Base-by-base conservation (phyloP, 92 coral and sea anemone species). In the Pocillopora meandrina region DNA sequence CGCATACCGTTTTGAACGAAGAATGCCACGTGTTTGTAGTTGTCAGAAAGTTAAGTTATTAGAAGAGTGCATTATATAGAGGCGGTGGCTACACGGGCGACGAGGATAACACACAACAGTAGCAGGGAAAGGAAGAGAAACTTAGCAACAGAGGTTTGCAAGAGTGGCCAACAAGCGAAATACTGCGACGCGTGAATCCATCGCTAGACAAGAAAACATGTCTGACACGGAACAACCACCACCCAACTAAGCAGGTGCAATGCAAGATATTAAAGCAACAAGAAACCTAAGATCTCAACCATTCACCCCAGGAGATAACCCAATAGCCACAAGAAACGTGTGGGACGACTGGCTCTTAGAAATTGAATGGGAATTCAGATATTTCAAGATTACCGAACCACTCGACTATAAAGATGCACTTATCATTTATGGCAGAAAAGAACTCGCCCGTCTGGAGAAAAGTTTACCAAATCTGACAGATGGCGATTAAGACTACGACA, bases 301-400 rank as follows among this genome's bases (percentile, higher is more conserved):
- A 58, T 10, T 15, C 31, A 26, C 31, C 18, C 80, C 81, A 71
- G 83, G 87, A 52, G 87, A 69, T 56, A 77, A 90, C 58, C 84
- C 71, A 14, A 56, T 64, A 21, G 61, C 59, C n/a, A 82, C 77
- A 52, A 87, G 87, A 10, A 75, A 87, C 60, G 83, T 67, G 23
- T 91, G 90, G 94, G 91, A 85, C 61, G 94, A 91, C 26, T 91
- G 90, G 89, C 84, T 87, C 34, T 87, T 79, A 61, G 89, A 86
- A 59, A 92, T 82, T n/a, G 90, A 86, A 72, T 68, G 90, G 60
- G 92, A 89, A 60, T 88, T 92, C 52, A 70, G 87, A 14, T 88
- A 88, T 74, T 91, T 89, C 75, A 92, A 86, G 79, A 86, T 89
- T 47, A 86, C 89, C 7, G 84, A 86, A 9, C 65, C 86, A 14